Base-by-base conservation (phyloP, 2,888 invertebrate genomes). In the Geophilus truncorum region DNA sequence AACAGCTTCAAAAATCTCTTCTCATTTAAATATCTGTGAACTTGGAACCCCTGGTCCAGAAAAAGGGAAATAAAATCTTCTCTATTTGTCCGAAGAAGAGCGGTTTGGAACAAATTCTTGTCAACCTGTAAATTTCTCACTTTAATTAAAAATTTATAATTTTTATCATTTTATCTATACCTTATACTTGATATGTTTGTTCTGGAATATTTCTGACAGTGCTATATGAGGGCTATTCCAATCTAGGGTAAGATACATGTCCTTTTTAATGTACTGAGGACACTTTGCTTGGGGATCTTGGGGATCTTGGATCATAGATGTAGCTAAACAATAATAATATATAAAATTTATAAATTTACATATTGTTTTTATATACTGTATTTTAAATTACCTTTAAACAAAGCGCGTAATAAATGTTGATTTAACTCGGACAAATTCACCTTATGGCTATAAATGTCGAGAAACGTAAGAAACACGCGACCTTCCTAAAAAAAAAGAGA, bases 21-120 rank as follows among this genome's bases (percentile, higher is more conserved):
- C 7, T 84, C 83, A 84, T 84, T 81, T 7, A 87, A 83, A 81
- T 85, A 87, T 80, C 86, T 85, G 82, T 87, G 87, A 77, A 87
- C 84, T 81, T 84, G 84, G 81, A 87, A 86, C 25, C 87, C 87
- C 81, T 86, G 86, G 30, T 86, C 84, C 25, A 88, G 83, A 81
- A 87, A 87, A 18, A 87, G 83, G 70, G 87, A 86, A 0, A 87
- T 85, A 82, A 87, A 87, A 57, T 85, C 85, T 83, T 87, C 87
- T 18, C 87, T 84, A 78, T 86, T 85, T 25, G 84, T 84, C 80
- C 85, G 83, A 9, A 86, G 81, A 30, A 87, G 82, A 0, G 87
- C 86, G 81, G 86, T 84, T 82, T 87, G 86, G 83, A 87, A 87
- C 51, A 87, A 83, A 25, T 85, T 85, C 80, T 83, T 84, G 51